Base-by-base conservation (phyloP, 2,797 vertebrate genomes). In the Sebastes jordani region DNA sequence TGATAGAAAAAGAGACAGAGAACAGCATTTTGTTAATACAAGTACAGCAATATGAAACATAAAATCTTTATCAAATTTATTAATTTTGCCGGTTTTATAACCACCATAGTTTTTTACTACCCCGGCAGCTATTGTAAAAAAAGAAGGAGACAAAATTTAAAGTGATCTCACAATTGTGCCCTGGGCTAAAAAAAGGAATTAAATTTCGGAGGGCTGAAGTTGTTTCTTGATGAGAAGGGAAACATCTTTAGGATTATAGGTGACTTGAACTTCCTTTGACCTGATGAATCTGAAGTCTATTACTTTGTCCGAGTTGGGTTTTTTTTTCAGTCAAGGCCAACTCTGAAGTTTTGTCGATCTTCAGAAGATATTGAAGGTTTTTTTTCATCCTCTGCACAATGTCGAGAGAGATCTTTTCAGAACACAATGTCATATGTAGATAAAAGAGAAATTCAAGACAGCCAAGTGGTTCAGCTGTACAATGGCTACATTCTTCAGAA, bases 251-350 rank as follows among this genome's bases (percentile, higher is more conserved):
- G 49, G 64, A 42, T 54, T 65, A 30, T 5, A 56, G 29, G 22
- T 75, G 32, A 71, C 27, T 58, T 81, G 46, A 82, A 82, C 49
- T 69, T 74, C 6, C 54, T 65, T 73, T 78, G 61, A 82, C 74
- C 58, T 70, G 71, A 64, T 74, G 13, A 58, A 66, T 79, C 7
- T 78, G 1, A 62, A 74, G 49, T 52, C 29, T 75, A 29, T 73
- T 60, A 38, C 6, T 29, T 18, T 59, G 27, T 70, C 38, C 30
- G 1, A 42, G 14, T 71, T 54, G 60, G 5, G 0, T 1, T 52
- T 52, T 54, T 54, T n/a, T 54, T 54, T 10, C 49, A 54, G 20
- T 22, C 8, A 54, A 54, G 49, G 20, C 0, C 20, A 54, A n/a
- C 2, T 54, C 20, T 54, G 49, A 54, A 54, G 20, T 22, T 54